A percentile compares a stretch with the other conserved stretches of the same genome.
Evolutionary conservation across 2,888 invertebrate genomes (phyloP).

Genomic region (Catocala fraxini): DNA sequence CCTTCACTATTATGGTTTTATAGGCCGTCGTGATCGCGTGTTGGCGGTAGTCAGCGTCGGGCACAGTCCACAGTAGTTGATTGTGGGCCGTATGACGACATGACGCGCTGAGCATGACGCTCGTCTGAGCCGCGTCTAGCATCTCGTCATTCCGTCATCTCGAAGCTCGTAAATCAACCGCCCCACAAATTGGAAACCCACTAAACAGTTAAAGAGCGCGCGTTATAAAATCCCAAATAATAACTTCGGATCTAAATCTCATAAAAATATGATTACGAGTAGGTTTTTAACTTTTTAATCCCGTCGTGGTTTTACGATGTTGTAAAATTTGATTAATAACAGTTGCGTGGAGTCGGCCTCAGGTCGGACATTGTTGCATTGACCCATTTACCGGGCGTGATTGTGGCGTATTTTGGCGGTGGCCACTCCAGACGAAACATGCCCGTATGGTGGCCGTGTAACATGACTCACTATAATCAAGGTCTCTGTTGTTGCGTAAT

Average conservation of each 20-base stretch:
- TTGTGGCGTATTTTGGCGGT: conserved; percentile 77
- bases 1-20: conserved; percentile 53
- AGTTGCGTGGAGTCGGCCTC: conserved; percentile 67
- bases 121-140: conserved; percentile 79
- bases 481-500: conserved; percentile 38
- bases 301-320: conserved; percentile 81
- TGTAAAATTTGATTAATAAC: conserved; percentile 86
- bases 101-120: conserved; percentile 31
- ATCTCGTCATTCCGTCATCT: conserved; percentile 46
- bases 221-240: conserved; percentile 77
- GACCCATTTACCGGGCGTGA: conserved; percentile 74
- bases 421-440: conserved; percentile 76
- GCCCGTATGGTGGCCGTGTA: conserved; percentile 51
- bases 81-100: conserved; percentile 52
- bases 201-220: conserved; percentile 69
- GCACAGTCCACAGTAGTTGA: conserved; percentile 55
- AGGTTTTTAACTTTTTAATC: conserved; percentile 81
- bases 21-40: conserved; percentile 43
- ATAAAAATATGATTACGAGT: conserved; percentile 85
- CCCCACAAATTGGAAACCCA: conserved; percentile 80
- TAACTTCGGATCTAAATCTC: conserved; percentile 84
- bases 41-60: conserved; percentile 1
- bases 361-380: conserved; percentile 81
- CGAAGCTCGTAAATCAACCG: conserved; percentile 75
- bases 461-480: conserved; percentile 65